Base-by-base conservation (phyloP, 2,113 vertebrate genomes). In the Tonatia bakeri region DNA sequence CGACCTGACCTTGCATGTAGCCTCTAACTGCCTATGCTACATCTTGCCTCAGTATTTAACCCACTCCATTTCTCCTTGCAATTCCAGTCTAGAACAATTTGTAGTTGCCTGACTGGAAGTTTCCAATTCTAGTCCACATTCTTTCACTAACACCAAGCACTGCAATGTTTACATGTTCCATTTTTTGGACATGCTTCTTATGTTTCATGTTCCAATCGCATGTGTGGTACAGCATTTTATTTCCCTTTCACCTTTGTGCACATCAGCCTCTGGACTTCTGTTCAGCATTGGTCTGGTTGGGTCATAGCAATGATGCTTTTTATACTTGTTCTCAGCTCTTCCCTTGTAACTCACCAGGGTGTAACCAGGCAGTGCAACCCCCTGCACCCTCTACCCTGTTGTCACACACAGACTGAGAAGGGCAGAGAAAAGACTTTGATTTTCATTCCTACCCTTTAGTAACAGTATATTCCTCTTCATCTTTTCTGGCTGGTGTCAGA, bases 301-400 rank as follows among this genome's bases (percentile, higher is more conserved):
- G n/a, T 56, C 50, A 28, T 80, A 56, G 22, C 22, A 26, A 36
- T 5, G n/a, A 38, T 16, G 33, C 20, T 80, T 7, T 54, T 54
- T n/a, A 9, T 17, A 16, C n/a, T 36, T 80, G n/a, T 56, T 56
- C 22, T 38, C 77, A 26, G 33, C 50, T 52, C 47, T 77, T 52
- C 19, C 31, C 31, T 4, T 7, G 33, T 24, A 36, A 54, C 65
- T 19, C 6, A 9, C 50, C 50, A 86, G n/a, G 12, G 17, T 72
- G 1, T 73, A 40, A 70, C 10, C 10, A 73, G 50, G 36, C 5
- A 56, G 36, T 73, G 17, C 67, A 56, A 22, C 24, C 22, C 47
- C 1, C 19, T 67, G 8, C 5, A 1, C 19, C 15, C 15, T 5
- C 22, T 4, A 26, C 13, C 43, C 16, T 13, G 1, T 64, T 2